phyloP scores from a whole-genome alignment of 2,888 invertebrate species.

The Petrolisthes cinctipes region DNA sequence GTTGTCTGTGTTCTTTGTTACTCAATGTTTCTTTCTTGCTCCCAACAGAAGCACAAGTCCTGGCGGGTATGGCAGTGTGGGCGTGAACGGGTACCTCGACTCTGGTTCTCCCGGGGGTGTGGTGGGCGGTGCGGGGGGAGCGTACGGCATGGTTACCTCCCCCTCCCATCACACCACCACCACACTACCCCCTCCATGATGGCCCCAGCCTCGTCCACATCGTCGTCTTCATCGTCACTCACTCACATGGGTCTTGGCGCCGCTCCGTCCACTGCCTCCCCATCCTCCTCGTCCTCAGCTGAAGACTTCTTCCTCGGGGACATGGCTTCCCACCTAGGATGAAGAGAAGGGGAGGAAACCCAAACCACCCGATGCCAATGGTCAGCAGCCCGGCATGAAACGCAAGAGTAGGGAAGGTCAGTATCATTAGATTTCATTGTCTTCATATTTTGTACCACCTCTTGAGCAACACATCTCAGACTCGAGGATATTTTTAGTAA shows the following conservation, averaged over 20 bases:
- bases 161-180: conserved; percentile 62
- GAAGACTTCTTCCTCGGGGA: conserved; percentile 65
- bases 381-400: conserved; percentile 75
- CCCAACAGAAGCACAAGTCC: conserved; percentile 58
- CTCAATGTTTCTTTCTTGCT: neutral
- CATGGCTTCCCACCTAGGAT: conserved; percentile 62
- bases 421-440: neutral
- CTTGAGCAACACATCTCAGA: neutral
- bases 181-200: conserved; percentile 49
- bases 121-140: conserved; percentile 37
- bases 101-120: conserved; percentile 54
- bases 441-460: neutral
- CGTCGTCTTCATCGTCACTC: conserved; percentile 53
- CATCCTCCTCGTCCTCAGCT: conserved; percentile 63
- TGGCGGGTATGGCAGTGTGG: conserved; percentile 49
- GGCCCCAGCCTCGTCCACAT: conserved; percentile 55
- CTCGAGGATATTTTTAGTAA: no score
- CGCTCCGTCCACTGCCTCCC: conserved; percentile 57
- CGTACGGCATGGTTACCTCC: conserved; percentile 54
- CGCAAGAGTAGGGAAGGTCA: conserved; percentile 90
- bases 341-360: conserved; percentile 87
- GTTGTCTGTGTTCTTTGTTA: neutral
- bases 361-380: conserved; percentile 76
- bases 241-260: conserved; percentile 56
- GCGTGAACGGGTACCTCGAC: conserved; percentile 53